Evolutionary conservation across 2,888 invertebrate species (phyloP), one percentile per base, ranked within the genome.

Genomic region (Linnaemya vulpina): DNA sequence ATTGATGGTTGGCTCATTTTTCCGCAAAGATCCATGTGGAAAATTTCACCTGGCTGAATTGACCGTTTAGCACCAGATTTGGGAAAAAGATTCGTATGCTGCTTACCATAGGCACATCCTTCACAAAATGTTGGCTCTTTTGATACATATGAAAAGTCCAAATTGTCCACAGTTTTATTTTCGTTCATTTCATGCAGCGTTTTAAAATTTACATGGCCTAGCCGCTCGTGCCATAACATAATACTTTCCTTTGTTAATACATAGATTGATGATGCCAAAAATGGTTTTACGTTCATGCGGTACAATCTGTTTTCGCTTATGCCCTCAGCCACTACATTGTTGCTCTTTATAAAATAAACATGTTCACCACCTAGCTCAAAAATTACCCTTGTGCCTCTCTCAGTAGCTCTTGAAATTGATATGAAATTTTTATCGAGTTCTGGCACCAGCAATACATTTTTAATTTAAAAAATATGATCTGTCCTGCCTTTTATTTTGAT

Each of bases 1-100:
- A 79, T 62, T 30, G 30, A 30, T 30, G 30, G 30, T 30, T 25
- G 73, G 25, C 80, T 80, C 73, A 74, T 74, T 30, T 60, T 73
- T 58, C 80, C 65, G 46, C 73, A 80, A 17, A 74, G 35, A 46
- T 74, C 80, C 25, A 80, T 58, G 35, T 80, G 67, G 53, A 73
- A 74, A 15, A 60, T 74, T 43, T 74, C 74, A 5, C 62, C 62
- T 62, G 74, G 60, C 22, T 43, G 15, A 4, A 5, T 35, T 74
- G 62, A 62, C 25, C 55, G 40, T 25, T 43, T 58, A 13, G 51
- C 67, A 40, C 76, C 40, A 53, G 55, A 55, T 53, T 55, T 65
- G 8, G 49, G 49, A 51, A 51, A 51, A 51, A 8, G n/a, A 35
- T 40, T 25, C 67, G 20, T n/a, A 53, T 67, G 76, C 38, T 76